Percentiles rank a stretch among this genome's conserved stretches.
Evolutionary conservation across 1,140 invertebrate species (phyloP).

Genomic region (Eulimnadia texana): DNA sequence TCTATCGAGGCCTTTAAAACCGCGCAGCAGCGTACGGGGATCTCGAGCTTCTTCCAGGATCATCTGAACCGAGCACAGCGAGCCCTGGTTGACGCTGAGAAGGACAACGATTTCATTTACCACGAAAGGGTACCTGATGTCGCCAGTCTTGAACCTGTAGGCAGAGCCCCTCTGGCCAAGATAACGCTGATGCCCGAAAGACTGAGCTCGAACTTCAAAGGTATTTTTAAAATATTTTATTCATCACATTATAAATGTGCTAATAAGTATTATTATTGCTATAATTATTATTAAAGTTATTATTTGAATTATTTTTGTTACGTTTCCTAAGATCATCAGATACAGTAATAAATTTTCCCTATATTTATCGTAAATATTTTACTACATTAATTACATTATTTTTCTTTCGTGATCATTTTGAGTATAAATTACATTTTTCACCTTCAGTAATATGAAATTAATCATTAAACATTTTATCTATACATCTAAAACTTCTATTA

Average conservation of each 20-base stretch:
- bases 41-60: constrained; percentile 48
- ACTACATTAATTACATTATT: no score
- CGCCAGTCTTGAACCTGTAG: constrained; percentile 56
- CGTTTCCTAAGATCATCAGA: no score
- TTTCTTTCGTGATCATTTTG: no score
- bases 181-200: constrained; percentile 47
- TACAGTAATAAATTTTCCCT: no score
- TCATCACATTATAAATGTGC: constrained; percentile 15
- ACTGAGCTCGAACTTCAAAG: constrained; percentile 53
- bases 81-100: constrained; percentile 63
- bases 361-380: no score
- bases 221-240: constrained; percentile 28
- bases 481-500: no score
- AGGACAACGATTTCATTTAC: constrained; percentile 98
- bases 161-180: constrained; percentile 68
- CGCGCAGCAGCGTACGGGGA: constrained; percentile 49
- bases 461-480: no score
- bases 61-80: constrained; percentile 54
- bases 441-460: no score
- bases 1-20: constrained; percentile 62
- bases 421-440: no score
- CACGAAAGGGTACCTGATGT: constrained; percentile 86
- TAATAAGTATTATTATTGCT: no score
- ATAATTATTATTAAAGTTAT: background rate
- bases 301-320: background rate